phyloP scores from a whole-genome alignment of 92 coral and sea anemone species.

The Hydrozoanthus gracilis region DNA sequence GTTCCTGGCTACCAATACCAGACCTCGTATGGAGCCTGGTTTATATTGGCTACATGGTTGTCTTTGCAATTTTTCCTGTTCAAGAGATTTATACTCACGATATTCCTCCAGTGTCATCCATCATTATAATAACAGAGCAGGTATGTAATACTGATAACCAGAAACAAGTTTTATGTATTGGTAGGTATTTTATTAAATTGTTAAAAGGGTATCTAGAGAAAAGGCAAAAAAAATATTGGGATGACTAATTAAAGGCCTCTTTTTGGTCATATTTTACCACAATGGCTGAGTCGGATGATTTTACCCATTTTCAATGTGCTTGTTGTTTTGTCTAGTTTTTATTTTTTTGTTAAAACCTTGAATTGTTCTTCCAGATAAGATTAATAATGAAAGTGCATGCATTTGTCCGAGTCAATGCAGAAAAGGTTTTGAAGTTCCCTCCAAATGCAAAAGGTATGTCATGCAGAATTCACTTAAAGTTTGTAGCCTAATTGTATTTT shows the following conservation, averaged over 20 bases:
- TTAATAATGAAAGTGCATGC: slow-evolving; percentile 90
- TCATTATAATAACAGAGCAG: slow-evolving; percentile 90
- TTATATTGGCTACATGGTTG: slow-evolving; percentile 61
- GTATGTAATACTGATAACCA: slow-evolving; percentile 43
- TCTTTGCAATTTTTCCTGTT: slow-evolving; percentile 83
- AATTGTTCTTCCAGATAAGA: slow-evolving; percentile 68
- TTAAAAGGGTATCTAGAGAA: too few species aligned
- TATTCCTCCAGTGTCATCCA: slow-evolving; percentile 94
- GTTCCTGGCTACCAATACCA: slow-evolving; percentile 70
- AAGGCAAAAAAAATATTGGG: too few species aligned
- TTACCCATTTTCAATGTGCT: too few species aligned
- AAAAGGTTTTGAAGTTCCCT: slow-evolving; percentile 66
- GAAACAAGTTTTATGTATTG: too few species aligned
- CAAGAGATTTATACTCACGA: slow-evolving; percentile 78
- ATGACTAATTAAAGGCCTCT: too few species aligned
- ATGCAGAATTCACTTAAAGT: too few species aligned
- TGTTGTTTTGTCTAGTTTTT: neutral
- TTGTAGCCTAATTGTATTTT: too few species aligned
- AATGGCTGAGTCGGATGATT: too few species aligned
- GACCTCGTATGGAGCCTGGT: slow-evolving; percentile 71
- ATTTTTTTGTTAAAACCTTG: neutral
- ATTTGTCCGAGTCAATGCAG: slow-evolving; percentile 87
- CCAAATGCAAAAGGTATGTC: slow-evolving; percentile 15
- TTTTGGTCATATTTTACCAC: too few species aligned
- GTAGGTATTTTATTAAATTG: too few species aligned